These are phyloP conservation scores for Sepioteuthis lessoniana DNA, from an alignment of 2,888 invertebrate genomes.

Conservation along the genomic window DNA sequence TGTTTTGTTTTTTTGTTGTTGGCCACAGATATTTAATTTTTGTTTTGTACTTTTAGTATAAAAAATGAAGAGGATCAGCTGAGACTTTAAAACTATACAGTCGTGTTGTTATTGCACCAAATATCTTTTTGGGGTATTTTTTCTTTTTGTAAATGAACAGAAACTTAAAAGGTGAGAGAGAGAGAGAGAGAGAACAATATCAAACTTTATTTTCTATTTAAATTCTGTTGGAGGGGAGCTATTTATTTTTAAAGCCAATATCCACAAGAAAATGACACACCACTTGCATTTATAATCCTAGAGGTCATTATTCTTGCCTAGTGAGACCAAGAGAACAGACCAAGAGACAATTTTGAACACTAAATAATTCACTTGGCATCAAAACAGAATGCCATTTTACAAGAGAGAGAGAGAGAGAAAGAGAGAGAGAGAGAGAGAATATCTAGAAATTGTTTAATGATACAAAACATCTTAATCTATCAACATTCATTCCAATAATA, in stretches of 20 bases:
- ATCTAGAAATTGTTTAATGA: neutral
- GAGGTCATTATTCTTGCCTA: neutral
- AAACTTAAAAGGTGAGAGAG: neutral
- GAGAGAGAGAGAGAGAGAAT: no score
- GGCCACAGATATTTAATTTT: neutral
- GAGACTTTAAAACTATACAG: neutral
- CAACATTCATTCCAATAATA: neutral
- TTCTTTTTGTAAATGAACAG: neutral
- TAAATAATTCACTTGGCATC: neutral
- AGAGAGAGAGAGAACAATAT: neutral
- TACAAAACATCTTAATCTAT: neutral
- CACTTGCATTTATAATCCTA: no score
- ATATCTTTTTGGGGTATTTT: neutral
- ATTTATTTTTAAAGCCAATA: no score
- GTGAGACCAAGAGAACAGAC: neutral
- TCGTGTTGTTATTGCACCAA: neutral
- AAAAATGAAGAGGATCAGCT: neutral
- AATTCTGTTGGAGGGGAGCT: neutral
- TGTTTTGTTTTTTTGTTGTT: neutral
- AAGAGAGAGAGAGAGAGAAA: no score
- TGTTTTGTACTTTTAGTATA: neutral
- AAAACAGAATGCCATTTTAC: neutral
- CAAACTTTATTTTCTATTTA: neutral
- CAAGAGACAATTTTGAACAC: neutral
- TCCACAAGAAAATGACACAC: no score